phyloP scores from a whole-genome alignment of 2,888 invertebrate species.

The Acanthosepion esculentum region DNA sequence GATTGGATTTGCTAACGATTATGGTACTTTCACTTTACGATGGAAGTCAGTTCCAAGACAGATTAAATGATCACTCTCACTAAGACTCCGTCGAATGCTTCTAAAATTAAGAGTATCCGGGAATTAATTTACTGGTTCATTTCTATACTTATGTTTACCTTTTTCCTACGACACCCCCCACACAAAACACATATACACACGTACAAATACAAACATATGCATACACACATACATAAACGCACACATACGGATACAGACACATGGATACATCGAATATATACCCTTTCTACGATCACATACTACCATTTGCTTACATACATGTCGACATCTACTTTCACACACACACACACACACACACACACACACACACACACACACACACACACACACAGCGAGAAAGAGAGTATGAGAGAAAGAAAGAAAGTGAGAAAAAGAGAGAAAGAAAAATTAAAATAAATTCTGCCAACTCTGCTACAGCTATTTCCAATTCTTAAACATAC shows the following conservation, averaged over 20 bases:
- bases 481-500: neutral
- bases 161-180: too few relatives aligned
- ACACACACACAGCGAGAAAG: neutral
- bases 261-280: neutral
- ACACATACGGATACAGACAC: too few relatives aligned
- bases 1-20: neutral
- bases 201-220: too few relatives aligned
- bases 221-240: too few relatives aligned
- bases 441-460: too few relatives aligned
- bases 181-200: too few relatives aligned
- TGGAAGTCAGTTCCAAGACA: neutral
- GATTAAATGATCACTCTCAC: too few relatives aligned
- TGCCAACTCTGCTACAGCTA: too few relatives aligned
- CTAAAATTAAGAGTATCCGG: too few relatives aligned
- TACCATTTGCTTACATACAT: neutral
- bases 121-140: too few relatives aligned
- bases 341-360: neutral
- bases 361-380: neutral
- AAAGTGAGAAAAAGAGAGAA: neutral
- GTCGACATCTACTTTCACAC: neutral
- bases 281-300: neutral
- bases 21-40: neutral
- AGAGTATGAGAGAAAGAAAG: conserved; percentile 8
- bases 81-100: too few relatives aligned
- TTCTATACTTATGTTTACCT: too few relatives aligned